These are phyloP conservation scores for Vicugna pacos DNA, from an alignment of 2,113 vertebrate genomes.

Conservation along the genomic window DNA sequence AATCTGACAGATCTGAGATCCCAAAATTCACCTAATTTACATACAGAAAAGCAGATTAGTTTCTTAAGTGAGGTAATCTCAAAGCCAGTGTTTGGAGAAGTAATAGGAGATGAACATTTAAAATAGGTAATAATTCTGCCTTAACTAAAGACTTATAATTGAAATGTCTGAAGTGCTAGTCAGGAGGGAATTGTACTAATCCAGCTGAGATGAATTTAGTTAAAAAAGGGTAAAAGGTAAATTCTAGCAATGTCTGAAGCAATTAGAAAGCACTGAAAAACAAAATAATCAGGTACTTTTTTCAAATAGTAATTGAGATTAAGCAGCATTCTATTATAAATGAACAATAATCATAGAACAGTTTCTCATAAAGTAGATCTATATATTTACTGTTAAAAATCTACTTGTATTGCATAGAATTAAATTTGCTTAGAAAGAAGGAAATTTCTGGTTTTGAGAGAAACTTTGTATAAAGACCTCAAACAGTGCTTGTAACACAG, in stretches of 20 bases:
- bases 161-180: conserved; percentile 28
- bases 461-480: not conserved
- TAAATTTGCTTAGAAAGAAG: not conserved
- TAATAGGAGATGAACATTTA: conserved; percentile 20
- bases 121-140: conserved; percentile 46
- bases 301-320: not conserved
- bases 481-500: not conserved
- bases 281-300: not conserved
- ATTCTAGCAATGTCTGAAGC: not conserved
- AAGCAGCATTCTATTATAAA: not conserved
- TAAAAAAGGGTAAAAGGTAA: not conserved
- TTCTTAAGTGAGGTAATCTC: conserved; percentile 3
- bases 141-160: conserved; percentile 63
- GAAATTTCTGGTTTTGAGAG: not conserved
- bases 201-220: not conserved
- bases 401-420: not conserved
- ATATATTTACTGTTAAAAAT: not conserved
- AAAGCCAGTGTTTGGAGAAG: conserved; percentile 13
- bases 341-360: not conserved
- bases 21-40: conserved; percentile 48
- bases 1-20: not conserved
- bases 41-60: not conserved
- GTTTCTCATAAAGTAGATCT: not conserved
- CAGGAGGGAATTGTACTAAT: conserved; percentile 38
- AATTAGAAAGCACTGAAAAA: not conserved